Conservation (phyloP, 2,888 invertebrate species). For the Diaperis boleti region DNA sequence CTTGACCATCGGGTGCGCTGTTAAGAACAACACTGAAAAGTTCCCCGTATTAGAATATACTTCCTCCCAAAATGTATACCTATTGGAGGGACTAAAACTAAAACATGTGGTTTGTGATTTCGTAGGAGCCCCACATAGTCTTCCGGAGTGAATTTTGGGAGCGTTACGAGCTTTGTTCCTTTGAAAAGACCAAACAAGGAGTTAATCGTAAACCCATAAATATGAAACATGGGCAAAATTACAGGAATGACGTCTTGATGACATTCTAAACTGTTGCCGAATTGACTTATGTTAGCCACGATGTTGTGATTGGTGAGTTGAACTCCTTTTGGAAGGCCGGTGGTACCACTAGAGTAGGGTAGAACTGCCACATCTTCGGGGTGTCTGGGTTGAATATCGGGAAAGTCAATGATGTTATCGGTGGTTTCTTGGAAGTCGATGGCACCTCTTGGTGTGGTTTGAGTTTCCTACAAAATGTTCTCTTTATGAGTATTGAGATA, state of each 20-base stretch:
- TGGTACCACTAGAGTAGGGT: constrained; percentile 89
- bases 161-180: constrained; percentile 76
- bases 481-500: no score
- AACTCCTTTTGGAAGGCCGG: constrained; percentile 83
- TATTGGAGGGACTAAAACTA: constrained; percentile 75
- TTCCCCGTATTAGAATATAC: background rate
- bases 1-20: constrained; percentile 71
- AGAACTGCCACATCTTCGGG: constrained; percentile 75
- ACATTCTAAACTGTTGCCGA: constrained; percentile 41
- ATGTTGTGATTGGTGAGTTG: constrained; percentile 67
- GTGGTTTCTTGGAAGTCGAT: constrained; percentile 71
- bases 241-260: constrained; percentile 76
- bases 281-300: constrained; percentile 49
- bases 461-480: constrained; percentile 45
- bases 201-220: constrained; percentile 78
- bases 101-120: constrained; percentile 72
- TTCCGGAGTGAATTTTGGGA: constrained; percentile 81
- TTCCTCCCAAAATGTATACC: background rate
- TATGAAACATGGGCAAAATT: constrained; percentile 87
- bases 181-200: constrained; percentile 71
- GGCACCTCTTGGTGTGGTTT: constrained; percentile 65
- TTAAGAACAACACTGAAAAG: constrained; percentile 45
- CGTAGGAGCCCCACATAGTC: constrained; percentile 75
- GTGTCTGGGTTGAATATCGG: constrained; percentile 65
- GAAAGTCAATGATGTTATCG: constrained; percentile 64